phyloP scores from a whole-genome alignment of 2,797 vertebrate species.

The Megalops cyprinoides region DNA sequence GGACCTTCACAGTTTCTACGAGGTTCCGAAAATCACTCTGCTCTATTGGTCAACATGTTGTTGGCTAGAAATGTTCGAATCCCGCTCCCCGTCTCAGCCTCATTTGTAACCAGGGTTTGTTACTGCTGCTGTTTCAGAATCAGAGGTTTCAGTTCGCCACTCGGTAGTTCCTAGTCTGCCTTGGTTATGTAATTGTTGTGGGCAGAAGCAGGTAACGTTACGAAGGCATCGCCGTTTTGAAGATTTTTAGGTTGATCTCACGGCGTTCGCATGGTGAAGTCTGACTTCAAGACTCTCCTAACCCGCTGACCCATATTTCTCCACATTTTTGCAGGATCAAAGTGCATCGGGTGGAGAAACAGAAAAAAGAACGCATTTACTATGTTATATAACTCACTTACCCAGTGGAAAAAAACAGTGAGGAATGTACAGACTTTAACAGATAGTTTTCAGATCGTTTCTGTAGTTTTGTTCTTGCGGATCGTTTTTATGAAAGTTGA shows the following conservation, averaged over 20 bases:
- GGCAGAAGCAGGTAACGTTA: conserved; percentile 24
- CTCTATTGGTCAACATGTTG: neutral
- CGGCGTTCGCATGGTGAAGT: neutral
- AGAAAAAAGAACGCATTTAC: conserved; percentile 63
- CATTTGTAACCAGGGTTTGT: neutral
- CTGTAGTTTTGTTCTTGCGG: conserved; percentile 6
- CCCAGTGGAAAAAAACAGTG: conserved; percentile 58
- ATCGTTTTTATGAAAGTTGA: neutral
- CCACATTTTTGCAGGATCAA: conserved; percentile 57
- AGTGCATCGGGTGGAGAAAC: conserved; percentile 74
- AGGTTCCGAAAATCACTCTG: conserved; percentile 19
- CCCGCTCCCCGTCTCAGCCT: conserved; percentile 22
- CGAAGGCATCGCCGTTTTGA: conserved; percentile 10
- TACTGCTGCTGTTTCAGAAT: conserved; percentile 16
- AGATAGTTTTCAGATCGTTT: conserved; percentile 51
- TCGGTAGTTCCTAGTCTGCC: conserved; percentile 19
- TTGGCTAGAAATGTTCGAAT: conserved; percentile 15
- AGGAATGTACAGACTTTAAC: conserved; percentile 47
- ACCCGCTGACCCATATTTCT: conserved; percentile 59
- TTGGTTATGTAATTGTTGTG: conserved; percentile 49
- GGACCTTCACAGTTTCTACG: conserved; percentile 22
- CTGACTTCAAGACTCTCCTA: conserved; percentile 36
- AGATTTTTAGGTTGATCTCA: conserved; percentile 12
- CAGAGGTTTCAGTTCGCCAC: conserved; percentile 30
- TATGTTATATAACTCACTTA: conserved; percentile 79